These are phyloP conservation scores for Mus pahari DNA, from an alignment of 2,113 vertebrate species.

Conservation along the genomic window DNA sequence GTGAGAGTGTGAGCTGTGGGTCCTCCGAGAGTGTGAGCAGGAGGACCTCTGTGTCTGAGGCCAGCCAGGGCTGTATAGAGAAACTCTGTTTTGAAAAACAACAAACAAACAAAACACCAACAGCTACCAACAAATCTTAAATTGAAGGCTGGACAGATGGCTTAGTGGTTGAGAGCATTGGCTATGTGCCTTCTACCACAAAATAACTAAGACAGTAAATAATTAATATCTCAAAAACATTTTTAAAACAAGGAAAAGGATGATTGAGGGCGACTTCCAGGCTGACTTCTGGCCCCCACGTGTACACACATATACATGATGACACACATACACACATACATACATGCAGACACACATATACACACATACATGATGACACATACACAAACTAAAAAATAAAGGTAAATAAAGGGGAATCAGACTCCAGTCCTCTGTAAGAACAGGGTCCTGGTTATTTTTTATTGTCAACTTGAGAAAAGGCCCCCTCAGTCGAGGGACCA, in stretches of 20 bases:
- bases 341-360: neutral
- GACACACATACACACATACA: neutral
- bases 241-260: neutral
- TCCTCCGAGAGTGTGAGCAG: neutral
- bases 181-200: neutral
- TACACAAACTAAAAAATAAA: neutral
- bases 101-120: neutral
- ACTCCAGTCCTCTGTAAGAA: too few species aligned
- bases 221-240: neutral
- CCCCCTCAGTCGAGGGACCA: neutral
- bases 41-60: neutral
- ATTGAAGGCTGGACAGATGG: neutral
- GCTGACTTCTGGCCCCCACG: neutral
- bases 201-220: neutral
- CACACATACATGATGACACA: neutral
- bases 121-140: neutral
- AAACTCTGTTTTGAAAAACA: neutral
- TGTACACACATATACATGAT: neutral
- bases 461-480: too few species aligned
- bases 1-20: neutral
- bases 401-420: too few species aligned
- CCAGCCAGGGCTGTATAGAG: neutral
- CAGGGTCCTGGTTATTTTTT: neutral
- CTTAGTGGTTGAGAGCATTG: neutral
- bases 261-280: neutral